Evolutionary conservation across 2,113 vertebrate genomes (phyloP).

Genomic region (Sceloporus tristichus): DNA sequence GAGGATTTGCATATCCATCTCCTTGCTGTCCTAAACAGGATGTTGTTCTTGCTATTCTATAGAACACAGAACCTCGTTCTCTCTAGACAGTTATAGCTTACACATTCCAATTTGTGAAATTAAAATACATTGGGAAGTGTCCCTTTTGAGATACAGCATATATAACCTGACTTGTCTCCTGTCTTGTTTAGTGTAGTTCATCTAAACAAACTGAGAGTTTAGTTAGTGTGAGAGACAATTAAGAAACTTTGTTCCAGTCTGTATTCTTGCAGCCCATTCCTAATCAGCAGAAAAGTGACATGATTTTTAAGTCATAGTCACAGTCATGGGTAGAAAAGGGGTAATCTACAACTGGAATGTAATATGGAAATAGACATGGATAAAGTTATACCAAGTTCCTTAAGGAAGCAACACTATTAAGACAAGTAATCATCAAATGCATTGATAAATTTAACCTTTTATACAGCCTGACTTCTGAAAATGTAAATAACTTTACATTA

Average conservation of each 20-base stretch:
- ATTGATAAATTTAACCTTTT: too few relatives aligned
- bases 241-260: neutral
- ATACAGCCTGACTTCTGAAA: too few relatives aligned
- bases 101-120: neutral
- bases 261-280: too few relatives aligned
- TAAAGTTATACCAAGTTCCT: too few relatives aligned
- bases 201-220: neutral
- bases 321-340: too few relatives aligned
- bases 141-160: neutral
- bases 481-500: too few relatives aligned
- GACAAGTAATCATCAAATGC: too few relatives aligned
- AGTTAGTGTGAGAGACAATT: neutral
- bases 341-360: too few relatives aligned
- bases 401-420: too few relatives aligned
- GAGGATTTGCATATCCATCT: neutral
- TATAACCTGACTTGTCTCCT: neutral
- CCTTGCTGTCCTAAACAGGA: neutral
- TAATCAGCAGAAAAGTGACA: neutral
- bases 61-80: neutral
- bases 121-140: too few relatives aligned
- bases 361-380: too few relatives aligned
- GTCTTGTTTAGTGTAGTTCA: neutral
- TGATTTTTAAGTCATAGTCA: neutral
- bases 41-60: neutral
- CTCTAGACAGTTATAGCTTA: neutral